Percentiles rank a stretch among this genome's conserved stretches.
These are phyloP conservation scores for Gonocerus acuteangulatus DNA, from an alignment of 2,888 invertebrate species.

Conservation along the genomic window DNA sequence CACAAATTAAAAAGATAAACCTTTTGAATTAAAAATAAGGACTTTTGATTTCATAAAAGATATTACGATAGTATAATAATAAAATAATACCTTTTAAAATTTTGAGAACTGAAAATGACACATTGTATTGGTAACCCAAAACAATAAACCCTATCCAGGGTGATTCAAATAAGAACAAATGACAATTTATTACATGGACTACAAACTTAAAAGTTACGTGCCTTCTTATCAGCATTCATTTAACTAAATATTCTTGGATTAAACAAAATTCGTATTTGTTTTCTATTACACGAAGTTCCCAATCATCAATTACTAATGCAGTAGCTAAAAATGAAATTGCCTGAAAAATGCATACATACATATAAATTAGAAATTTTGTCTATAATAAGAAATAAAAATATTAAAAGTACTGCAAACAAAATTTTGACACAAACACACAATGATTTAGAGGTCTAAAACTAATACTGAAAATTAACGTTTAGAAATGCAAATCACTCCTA, in stretches of 20 bases:
- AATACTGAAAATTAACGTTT: too few species aligned
- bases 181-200: background rate
- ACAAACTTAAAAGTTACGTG: background rate
- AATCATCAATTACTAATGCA: background rate
- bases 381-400: background rate
- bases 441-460: too few species aligned
- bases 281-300: background rate
- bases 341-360: background rate
- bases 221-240: background rate
- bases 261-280: background rate
- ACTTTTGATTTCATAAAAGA: background rate
- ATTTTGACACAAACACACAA: background rate
- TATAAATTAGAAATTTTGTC: background rate
- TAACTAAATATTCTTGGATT: background rate
- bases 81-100: background rate
- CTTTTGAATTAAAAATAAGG: background rate
- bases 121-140: constrained; percentile 4
- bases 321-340: background rate
- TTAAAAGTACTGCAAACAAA: background rate
- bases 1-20: too few species aligned
- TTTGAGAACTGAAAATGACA: constrained; percentile 8
- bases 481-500: too few species aligned
- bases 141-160: background rate
- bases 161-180: background rate
- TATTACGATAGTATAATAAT: background rate